Evolutionary conservation across 2,888 invertebrate species (phyloP).

Genomic region (Zygogramma bicolorata): DNA sequence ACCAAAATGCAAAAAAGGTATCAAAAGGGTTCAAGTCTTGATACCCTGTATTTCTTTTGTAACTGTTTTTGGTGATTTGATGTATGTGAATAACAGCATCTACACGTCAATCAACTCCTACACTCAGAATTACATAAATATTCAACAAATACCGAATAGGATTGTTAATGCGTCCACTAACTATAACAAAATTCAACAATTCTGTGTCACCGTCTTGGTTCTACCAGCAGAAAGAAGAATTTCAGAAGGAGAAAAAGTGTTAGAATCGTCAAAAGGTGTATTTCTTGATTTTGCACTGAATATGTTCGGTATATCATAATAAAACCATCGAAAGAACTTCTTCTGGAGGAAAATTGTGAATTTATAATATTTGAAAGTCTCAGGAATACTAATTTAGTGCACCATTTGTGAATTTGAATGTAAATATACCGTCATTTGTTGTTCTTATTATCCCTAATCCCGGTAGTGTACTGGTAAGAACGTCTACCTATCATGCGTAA

Average conservation of each 20-base stretch:
- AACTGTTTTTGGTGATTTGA: slow-evolving; percentile 27
- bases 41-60: slow-evolving; percentile 23
- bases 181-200: slow-evolving; percentile 44
- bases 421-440: too few relatives aligned
- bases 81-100: slow-evolving; percentile 14
- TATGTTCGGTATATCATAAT: slow-evolving; percentile 42
- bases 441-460: too few relatives aligned
- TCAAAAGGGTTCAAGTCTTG: neutral
- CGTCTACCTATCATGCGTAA: too few relatives aligned
- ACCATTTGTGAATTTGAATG: too few relatives aligned
- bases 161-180: slow-evolving; percentile 11
- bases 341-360: too few relatives aligned
- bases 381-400: too few relatives aligned
- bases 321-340: neutral
- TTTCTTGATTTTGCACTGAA: slow-evolving; percentile 51
- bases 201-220: slow-evolving; percentile 58
- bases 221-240: slow-evolving; percentile 53
- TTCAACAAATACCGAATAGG: slow-evolving; percentile 5
- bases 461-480: too few relatives aligned
- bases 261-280: slow-evolving; percentile 46
- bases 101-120: neutral
- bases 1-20: slow-evolving; percentile 9
- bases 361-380: too few relatives aligned
- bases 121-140: slow-evolving; percentile 13
- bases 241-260: slow-evolving; percentile 53